A percentile compares a stretch with the other conserved stretches of the same genome.
Conservation (phyloP, 2,113 vertebrate species). For the Pterocles orientalis region DNA sequence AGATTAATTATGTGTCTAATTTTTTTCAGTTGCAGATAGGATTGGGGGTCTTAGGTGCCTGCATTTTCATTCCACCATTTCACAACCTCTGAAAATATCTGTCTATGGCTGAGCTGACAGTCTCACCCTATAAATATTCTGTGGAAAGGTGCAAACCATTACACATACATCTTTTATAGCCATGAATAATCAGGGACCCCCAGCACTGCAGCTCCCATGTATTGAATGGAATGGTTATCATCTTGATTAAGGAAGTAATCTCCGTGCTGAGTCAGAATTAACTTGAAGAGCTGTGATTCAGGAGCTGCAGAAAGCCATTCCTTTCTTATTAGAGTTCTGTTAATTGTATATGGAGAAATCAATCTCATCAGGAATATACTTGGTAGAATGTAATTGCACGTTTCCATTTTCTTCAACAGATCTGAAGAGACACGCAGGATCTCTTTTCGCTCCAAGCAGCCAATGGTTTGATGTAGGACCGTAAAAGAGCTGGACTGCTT, state of each 20-base stretch:
- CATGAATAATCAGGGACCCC: background rate
- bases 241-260: background rate
- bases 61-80: background rate
- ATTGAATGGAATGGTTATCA: background rate
- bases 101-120: background rate
- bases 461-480: background rate
- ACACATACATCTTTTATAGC: background rate
- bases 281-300: background rate
- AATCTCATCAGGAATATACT: background rate
- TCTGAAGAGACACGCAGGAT: background rate
- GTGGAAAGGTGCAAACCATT: background rate
- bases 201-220: background rate
- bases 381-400: background rate
- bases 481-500: background rate
- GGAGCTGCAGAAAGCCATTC: background rate
- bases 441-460: background rate
- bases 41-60: background rate
- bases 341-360: background rate
- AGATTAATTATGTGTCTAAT: background rate
- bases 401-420: background rate
- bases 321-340: background rate
- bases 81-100: background rate
- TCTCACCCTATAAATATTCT: background rate
- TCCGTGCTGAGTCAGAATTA: background rate
- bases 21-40: background rate